Evolutionary conservation across 2,888 invertebrate species (phyloP), one percentile per base, ranked within the genome.

Genomic region (Pemphredon lugubris): DNA sequence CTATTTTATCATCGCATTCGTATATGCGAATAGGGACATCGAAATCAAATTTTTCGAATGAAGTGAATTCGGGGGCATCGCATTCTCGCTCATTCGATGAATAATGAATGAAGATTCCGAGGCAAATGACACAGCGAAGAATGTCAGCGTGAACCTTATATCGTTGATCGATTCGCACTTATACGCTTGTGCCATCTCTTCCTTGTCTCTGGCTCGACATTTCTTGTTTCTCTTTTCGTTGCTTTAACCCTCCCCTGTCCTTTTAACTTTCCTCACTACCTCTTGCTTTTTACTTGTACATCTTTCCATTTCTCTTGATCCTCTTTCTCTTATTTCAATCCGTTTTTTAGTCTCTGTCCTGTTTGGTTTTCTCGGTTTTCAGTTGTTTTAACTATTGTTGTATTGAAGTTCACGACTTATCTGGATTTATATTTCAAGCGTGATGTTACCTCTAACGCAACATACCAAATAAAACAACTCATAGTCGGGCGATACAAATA

Each of bases 91-190:
- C 48, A 58, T 64, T 66, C 54, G 20, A 79, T 80, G 79, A 78
- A 78, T 78, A 78, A 78, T 73, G 70, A 78, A 77, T 78, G 69
- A 76, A 51, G 39, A 48, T 73, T 45, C n/a, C 26, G 61, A 26
- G 44, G 66, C 48, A 63, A 66, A 79, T 44, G 64, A 64, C 60
- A 76, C 34, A 37, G 54, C 14, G 14, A 73, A 59, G 80, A 77
- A 79, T 79, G 63, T 47, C 51, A 34, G 45, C 45, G 37, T 34
- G 58, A 59, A 65, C 57, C 42, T 55, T 54, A 44, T 59, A 71
- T 34, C 14, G 64, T 40, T 4, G 13, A 51, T 45, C 54, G n/a
- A 63, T 55, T 59, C 30, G 50, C 32, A 23, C 37, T 4, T 21
- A 53, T 42, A 40, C 11, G 20, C 54, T 58, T 50, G 48, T 57